Evolutionary conservation across 2,797 vertebrate genomes (phyloP), one percentile per base, ranked within the genome.

Genomic region (Varecia variegata): DNA sequence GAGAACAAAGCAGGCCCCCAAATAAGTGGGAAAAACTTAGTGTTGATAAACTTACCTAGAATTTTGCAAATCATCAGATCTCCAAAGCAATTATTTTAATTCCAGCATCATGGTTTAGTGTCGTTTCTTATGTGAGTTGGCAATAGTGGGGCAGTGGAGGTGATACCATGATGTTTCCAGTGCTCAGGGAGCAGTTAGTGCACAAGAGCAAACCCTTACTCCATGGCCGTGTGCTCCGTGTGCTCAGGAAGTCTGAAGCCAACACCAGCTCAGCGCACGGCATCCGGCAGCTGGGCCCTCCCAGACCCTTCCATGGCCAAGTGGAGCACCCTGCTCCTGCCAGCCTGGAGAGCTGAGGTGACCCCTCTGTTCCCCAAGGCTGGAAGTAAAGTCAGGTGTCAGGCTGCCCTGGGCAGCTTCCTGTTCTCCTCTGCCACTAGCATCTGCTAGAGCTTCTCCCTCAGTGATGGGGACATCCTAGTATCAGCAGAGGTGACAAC

Each of bases 1-100:
- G n/a, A 80, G 54, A 40, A 47, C 23, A 87, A 60, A 74, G 45
- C 58, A 86, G 65, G 2, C 18, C n/a, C 47, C 50, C 13, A 62
- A 10, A 23, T 30, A 82, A 88, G 62, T 15, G 20, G 84, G 52
- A 88, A 87, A 83, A 54, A 2, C 40, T 58, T 21, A 23, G 12
- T 4, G 56, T 77, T 74, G 40, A 56, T 56, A 81, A 85, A 80
- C 38, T 30, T 50, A 17, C 13, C 58, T 21, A 76, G 47, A 81
- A 38, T 35, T 65, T 70, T 62, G 30, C 7, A 12, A 73, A 79
- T 67, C 62, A 79, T n/a, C 67, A 32, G 32, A 54, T 56, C 60
- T 62, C 67, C 23, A 56, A 82, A 90, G 40, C 27, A 40, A 73
- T 47, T 23, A 25, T 40, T 87, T 93, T 93, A 40, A 71, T 65